phyloP scores from a whole-genome alignment of 2,113 vertebrate species.

The Collichthys lucidus region DNA sequence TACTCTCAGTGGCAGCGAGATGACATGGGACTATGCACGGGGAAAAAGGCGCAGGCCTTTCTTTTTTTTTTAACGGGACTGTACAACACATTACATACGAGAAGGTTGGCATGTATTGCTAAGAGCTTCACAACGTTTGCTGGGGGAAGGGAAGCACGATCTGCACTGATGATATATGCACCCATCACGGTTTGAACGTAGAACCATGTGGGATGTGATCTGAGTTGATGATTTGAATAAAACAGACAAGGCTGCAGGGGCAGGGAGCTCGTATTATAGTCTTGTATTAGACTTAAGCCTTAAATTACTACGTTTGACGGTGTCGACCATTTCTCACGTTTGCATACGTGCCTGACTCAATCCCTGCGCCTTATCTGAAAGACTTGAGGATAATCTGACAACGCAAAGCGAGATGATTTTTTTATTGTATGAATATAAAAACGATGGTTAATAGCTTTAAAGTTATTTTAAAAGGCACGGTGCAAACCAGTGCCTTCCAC shows the following conservation, averaged over 20 bases:
- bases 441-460: neutral
- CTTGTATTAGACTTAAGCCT: constrained; percentile 2
- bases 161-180: constrained; percentile 11
- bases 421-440: too few species aligned
- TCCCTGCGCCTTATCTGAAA: neutral
- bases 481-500: constrained; percentile 4
- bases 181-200: constrained; percentile 11
- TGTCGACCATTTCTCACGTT: constrained; percentile 20
- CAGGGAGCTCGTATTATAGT: neutral
- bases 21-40: constrained; percentile 25
- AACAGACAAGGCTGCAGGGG: neutral
- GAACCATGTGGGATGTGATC: neutral
- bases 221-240: constrained; percentile 3
- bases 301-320: constrained; percentile 19
- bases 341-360: neutral
- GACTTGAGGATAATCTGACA: neutral
- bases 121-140: constrained; percentile 15
- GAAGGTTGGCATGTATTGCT: constrained; percentile 29
- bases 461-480: neutral
- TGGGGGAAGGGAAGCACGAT: constrained; percentile 62
- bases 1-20: constrained; percentile 52
- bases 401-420: fast-evolving
- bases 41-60: constrained; percentile 26
- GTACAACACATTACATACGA: constrained; percentile 22
- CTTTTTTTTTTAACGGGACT: neutral